A percentile compares a stretch with the other conserved stretches of the same genome.
Conservation (phyloP, 1,140 invertebrate species). For the Cyclargus thomasi region DNA sequence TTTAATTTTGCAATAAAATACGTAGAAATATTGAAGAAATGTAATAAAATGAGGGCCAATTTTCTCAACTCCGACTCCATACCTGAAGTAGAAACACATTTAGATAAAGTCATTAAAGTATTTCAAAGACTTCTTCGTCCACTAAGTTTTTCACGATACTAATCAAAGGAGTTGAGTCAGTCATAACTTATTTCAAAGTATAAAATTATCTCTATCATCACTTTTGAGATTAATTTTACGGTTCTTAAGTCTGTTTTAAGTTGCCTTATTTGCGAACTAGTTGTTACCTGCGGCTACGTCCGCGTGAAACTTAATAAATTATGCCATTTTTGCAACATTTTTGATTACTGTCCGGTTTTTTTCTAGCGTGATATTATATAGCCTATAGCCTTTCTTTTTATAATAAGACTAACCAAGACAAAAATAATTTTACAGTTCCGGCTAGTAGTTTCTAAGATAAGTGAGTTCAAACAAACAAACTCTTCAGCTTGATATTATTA, state of each 20-base stretch:
- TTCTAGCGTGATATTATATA: too few relatives aligned
- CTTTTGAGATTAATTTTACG: conserved; percentile 18
- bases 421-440: too few relatives aligned
- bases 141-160: conserved; percentile 22
- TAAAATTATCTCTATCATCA: conserved; percentile 20
- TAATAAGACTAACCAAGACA: too few relatives aligned
- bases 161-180: conserved; percentile 20
- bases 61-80: not conserved
- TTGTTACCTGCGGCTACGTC: not conserved
- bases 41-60: not conserved
- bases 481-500: too few relatives aligned
- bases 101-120: conserved; percentile 24
- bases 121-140: conserved; percentile 20
- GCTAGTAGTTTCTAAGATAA: too few relatives aligned
- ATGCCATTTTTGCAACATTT: too few relatives aligned
- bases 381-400: too few relatives aligned
- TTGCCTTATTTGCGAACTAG: not conserved
- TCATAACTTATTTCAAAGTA: conserved; percentile 19
- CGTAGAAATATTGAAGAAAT: not conserved
- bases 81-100: conserved; percentile 18
- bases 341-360: too few relatives aligned
- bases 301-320: too few relatives aligned
- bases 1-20: not conserved
- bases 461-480: too few relatives aligned
- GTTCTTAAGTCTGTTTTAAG: not conserved